A percentile compares a stretch with the other conserved stretches of the same genome.
These are phyloP conservation scores for Fratercula arctica DNA, from an alignment of 2,797 vertebrate genomes.

Conservation along the genomic window DNA sequence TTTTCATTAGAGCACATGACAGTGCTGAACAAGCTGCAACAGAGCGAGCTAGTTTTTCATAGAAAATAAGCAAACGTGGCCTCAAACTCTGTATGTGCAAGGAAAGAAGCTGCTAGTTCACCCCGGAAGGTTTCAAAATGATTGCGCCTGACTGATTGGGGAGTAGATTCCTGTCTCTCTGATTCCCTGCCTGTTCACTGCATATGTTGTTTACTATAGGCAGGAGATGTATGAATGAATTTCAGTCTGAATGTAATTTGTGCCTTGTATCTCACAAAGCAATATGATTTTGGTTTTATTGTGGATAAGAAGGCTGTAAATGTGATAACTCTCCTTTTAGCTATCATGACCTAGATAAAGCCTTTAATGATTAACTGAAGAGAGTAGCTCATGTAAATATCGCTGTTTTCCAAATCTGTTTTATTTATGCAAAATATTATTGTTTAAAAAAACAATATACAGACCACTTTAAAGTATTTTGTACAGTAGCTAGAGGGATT, in stretches of 20 bases:
- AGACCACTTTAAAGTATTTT: background rate
- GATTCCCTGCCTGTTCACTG: background rate
- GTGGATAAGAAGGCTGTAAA: background rate
- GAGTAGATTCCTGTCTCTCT: background rate
- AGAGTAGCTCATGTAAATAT: background rate
- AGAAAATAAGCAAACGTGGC: background rate
- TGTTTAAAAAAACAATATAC: background rate
- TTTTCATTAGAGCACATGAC: background rate
- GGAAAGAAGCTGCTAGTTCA: background rate
- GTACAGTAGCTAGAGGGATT: background rate
- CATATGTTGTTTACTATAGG: background rate
- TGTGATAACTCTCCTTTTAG: background rate
- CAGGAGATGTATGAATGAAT: background rate
- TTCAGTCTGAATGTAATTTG: background rate
- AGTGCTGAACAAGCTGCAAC: background rate
- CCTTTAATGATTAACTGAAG: slow-evolving; percentile 1
- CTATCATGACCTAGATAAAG: background rate
- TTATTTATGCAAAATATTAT: background rate
- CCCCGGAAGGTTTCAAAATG: background rate
- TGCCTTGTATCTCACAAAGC: background rate
- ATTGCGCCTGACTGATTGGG: background rate
- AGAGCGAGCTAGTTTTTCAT: background rate
- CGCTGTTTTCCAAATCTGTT: background rate
- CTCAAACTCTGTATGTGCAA: background rate
- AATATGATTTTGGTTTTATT: background rate